Evolutionary conservation across 2,113 vertebrate genomes (phyloP).

Genomic region (Nestor notabilis): DNA sequence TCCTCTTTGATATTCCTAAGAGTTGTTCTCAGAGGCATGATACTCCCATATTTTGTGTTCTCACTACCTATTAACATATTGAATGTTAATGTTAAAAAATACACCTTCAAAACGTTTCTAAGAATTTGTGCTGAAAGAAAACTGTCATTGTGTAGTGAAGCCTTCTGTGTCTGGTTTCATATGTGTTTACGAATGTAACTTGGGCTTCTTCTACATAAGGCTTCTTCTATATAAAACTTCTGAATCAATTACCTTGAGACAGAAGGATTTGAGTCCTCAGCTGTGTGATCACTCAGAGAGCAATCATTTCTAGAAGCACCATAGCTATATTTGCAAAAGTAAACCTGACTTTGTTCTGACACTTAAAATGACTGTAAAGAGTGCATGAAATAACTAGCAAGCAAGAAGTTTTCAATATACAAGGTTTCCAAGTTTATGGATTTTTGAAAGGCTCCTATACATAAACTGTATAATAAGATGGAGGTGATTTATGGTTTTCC

Average conservation of each 20-base stretch:
- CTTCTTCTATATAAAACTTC: not conserved
- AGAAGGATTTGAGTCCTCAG: not conserved
- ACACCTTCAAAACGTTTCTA: not conserved
- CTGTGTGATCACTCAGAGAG: not conserved
- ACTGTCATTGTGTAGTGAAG: not conserved
- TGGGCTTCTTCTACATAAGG: not conserved
- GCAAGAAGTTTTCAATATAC: not conserved
- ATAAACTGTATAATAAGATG: not conserved
- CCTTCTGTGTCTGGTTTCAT: not conserved
- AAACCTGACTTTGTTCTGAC: not conserved
- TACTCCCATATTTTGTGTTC: not conserved
- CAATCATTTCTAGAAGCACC: not conserved
- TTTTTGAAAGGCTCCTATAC: not conserved
- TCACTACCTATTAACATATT: not conserved
- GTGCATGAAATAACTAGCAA: not conserved
- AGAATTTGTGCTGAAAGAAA: not conserved
- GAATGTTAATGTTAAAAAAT: not conserved
- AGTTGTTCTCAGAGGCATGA: not conserved
- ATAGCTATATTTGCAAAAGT: not conserved
- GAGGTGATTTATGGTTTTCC: not conserved
- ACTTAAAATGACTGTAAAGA: not conserved
- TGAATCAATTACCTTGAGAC: not conserved
- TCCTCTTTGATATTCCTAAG: not conserved
- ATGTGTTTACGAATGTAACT: not conserved
- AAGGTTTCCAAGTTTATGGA: not conserved